These are phyloP conservation scores for Pseudococcus viburni DNA, from an alignment of 2,888 invertebrate genomes.

Conservation along the genomic window DNA sequence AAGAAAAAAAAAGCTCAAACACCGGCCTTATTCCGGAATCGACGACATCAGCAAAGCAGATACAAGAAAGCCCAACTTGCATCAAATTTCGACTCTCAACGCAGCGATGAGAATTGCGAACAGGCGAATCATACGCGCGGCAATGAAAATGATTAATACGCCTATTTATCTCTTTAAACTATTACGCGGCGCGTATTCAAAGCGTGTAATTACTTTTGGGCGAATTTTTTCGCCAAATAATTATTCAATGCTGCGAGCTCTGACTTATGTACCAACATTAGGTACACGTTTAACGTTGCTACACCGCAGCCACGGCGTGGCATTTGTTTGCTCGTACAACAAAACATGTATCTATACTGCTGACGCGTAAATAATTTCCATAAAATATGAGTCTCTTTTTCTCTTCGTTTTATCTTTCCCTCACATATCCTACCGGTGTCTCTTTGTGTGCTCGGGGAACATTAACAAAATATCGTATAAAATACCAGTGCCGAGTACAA, in stretches of 20 bases:
- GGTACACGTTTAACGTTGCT: neutral
- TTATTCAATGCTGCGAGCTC: constrained; percentile 32
- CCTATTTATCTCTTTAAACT: neutral
- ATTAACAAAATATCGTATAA: no score
- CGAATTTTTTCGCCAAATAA: constrained; percentile 17
- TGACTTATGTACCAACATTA: constrained; percentile 7
- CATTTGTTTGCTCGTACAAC: neutral
- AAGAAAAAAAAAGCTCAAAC: no score
- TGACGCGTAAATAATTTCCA: neutral
- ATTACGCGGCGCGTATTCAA: neutral
- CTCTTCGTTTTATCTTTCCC: neutral
- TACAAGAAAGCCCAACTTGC: neutral
- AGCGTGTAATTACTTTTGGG: constrained; percentile 10
- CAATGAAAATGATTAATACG: constrained; percentile 20
- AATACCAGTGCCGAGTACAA: no score
- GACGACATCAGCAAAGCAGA: no score
- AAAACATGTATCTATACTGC: neutral
- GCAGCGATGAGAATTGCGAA: neutral
- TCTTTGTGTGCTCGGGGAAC: no score
- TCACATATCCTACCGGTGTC: no score
- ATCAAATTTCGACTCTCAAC: neutral
- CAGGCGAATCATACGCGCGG: neutral
- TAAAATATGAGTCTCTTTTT: neutral
- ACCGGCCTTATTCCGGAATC: no score
- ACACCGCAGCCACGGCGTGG: neutral